Conservation (phyloP, 2,888 invertebrate species). For the Eurois occulta region DNA sequence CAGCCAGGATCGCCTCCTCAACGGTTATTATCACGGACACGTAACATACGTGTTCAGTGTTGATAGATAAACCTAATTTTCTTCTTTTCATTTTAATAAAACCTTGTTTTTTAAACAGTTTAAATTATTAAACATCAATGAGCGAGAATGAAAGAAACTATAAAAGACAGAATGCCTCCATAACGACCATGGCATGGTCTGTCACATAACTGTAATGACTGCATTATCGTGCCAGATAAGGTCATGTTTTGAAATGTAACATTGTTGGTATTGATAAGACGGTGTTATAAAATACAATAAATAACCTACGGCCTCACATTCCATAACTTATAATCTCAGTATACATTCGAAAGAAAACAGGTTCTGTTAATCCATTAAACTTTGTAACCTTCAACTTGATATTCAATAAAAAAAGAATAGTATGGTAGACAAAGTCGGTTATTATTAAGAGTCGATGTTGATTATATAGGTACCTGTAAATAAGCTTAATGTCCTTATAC, state of each 20-base stretch:
- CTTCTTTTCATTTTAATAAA: neutral
- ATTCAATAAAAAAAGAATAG: neutral
- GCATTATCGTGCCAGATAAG: constrained; percentile 47
- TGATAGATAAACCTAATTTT: neutral
- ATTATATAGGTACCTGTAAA: neutral
- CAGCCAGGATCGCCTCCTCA: neutral
- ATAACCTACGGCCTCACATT: constrained; percentile 47
- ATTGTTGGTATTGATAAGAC: constrained; percentile 54
- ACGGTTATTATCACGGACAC: neutral
- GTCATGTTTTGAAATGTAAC: constrained; percentile 46
- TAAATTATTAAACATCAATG: neutral
- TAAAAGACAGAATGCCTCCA: constrained; percentile 1
- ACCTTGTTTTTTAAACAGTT: neutral
- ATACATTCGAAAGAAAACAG: constrained; percentile 39
- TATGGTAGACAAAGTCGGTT: constrained; percentile 9
- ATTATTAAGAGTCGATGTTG: neutral
- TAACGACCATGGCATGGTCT: constrained; percentile 22
- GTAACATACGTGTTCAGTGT: neutral
- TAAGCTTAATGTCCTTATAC: constrained; percentile 1
- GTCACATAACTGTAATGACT: constrained; percentile 24
- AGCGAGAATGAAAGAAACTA: constrained; percentile 1
- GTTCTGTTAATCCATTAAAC: constrained; percentile 50
- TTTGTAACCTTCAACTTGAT: constrained; percentile 59
- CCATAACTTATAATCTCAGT: constrained; percentile 36
- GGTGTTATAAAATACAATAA: constrained; percentile 24